phyloP scores from a whole-genome alignment of 2,797 vertebrate species.

The Menidia menidia region DNA sequence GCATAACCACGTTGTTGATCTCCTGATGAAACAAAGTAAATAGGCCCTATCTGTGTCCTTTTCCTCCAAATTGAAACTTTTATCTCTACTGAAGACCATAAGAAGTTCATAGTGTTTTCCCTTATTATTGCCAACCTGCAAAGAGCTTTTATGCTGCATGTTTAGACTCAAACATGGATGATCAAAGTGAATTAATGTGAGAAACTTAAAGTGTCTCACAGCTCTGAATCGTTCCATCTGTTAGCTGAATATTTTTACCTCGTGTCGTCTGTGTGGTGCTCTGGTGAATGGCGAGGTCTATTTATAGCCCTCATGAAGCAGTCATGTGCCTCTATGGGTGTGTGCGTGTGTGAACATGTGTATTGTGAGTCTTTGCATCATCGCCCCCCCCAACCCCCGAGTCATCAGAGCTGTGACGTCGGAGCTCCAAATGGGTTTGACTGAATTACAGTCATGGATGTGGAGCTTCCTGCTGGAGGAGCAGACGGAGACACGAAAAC shows the following conservation, averaged over 20 bases:
- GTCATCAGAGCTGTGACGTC: conserved; percentile 53
- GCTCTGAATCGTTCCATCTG: background rate
- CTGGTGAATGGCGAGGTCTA: conserved; percentile 40
- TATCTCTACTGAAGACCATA: too few relatives aligned
- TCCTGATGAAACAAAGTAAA: too few relatives aligned
- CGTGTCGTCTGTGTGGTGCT: conserved; percentile 30
- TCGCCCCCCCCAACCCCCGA: conserved; percentile 24
- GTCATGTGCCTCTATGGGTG: background rate
- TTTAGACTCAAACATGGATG: background rate
- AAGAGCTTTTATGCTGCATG: background rate
- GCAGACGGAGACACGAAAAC: conserved; percentile 3
- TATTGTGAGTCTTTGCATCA: conserved; percentile 24
- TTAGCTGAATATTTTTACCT: conserved; percentile 4
- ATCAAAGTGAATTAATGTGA: background rate
- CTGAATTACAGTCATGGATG: conserved; percentile 32
- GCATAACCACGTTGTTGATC: too few relatives aligned
- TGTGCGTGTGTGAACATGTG: conserved; percentile 13
- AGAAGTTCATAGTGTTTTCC: too few relatives aligned
- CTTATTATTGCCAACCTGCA: too few relatives aligned
- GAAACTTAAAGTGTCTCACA: background rate
- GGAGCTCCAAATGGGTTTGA: conserved; percentile 47
- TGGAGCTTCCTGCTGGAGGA: conserved; percentile 16
- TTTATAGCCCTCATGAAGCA: conserved; percentile 52
- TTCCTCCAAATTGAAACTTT: too few relatives aligned
- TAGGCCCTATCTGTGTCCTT: too few relatives aligned